Percentiles rank a stretch among this genome's conserved stretches.
These are phyloP conservation scores for Hydrophis major DNA, from an alignment of 2,797 vertebrate species.

Conservation along the genomic window DNA sequence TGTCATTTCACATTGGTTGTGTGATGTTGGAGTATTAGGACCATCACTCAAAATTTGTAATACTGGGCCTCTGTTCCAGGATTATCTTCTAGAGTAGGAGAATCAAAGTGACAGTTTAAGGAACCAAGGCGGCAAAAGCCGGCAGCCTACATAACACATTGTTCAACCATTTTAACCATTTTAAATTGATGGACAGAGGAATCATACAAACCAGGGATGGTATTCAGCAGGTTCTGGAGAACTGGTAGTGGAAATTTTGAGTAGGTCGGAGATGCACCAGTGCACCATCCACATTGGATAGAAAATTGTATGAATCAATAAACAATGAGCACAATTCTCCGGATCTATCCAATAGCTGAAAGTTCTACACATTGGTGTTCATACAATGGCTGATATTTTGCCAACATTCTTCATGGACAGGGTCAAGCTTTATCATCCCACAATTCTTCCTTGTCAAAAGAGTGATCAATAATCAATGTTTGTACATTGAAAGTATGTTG, in stretches of 20 bases:
- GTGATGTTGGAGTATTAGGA: background rate
- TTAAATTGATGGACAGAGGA: no score
- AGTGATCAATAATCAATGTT: background rate
- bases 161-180: background rate
- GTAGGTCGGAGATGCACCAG: no score
- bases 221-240: no score
- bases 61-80: background rate
- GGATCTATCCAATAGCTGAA: background rate
- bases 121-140: background rate
- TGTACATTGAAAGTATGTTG: background rate
- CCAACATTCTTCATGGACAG: background rate
- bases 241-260: no score
- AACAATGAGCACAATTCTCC: background rate
- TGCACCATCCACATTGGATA: background rate
- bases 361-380: background rate
- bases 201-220: no score
- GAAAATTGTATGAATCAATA: background rate
- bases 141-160: background rate
- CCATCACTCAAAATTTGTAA: background rate
- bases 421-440: background rate
- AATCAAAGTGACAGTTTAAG: background rate
- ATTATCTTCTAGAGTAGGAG: background rate
- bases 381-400: background rate
- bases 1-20: background rate
- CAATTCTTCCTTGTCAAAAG: background rate